Evolutionary conservation across 2,797 vertebrate species (phyloP).

Genomic region (Cuniculus paca): DNA sequence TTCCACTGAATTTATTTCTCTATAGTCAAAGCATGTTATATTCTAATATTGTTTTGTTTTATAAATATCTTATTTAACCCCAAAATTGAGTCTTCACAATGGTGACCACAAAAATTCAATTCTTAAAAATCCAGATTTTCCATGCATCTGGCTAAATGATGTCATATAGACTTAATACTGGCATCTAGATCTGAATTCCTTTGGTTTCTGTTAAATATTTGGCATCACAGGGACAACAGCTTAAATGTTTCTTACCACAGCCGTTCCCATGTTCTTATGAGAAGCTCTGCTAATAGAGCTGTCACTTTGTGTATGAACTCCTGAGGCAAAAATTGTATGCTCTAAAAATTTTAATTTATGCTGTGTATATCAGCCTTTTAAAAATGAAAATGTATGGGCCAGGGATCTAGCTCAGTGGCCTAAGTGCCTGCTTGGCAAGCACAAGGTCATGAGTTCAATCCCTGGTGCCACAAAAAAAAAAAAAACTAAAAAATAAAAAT

Average conservation of each 20-base stretch:
- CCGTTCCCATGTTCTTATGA: conserved; percentile 67
- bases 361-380: background rate
- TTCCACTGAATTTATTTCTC: conserved; percentile 46
- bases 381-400: too few species aligned
- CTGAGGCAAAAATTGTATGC: conserved; percentile 46
- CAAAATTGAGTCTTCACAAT: conserved; percentile 63
- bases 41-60: conserved; percentile 53
- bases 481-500: too few species aligned
- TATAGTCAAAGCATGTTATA: conserved; percentile 41
- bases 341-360: conserved; percentile 77
- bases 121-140: conserved; percentile 82
- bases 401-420: too few species aligned
- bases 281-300: conserved; percentile 82
- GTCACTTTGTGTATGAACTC: conserved; percentile 72
- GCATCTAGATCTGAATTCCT: conserved; percentile 68
- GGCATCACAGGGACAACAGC: conserved; percentile 65
- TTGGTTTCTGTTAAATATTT: conserved; percentile 76
- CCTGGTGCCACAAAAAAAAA: too few species aligned
- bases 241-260: conserved; percentile 63
- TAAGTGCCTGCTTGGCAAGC: too few species aligned
- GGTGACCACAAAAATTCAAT: conserved; percentile 77
- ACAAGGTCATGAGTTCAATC: too few species aligned
- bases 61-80: conserved; percentile 67
- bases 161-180: conserved; percentile 67
- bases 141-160: conserved; percentile 79